Evolutionary conservation across 2,888 invertebrate genomes (phyloP).

Genomic region (Oegoconia quadripuncta): DNA sequence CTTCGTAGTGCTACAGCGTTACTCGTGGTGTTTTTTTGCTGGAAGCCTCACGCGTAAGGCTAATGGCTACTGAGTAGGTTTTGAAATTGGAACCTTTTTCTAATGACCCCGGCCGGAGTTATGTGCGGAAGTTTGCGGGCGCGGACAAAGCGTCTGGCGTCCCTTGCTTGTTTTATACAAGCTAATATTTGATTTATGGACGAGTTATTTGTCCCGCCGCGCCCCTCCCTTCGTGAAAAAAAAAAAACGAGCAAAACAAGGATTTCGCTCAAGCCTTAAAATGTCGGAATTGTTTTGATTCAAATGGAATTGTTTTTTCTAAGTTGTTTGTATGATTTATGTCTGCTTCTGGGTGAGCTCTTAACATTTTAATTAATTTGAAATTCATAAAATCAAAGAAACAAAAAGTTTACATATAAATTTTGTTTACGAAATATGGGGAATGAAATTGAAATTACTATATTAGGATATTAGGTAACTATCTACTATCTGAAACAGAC

Average conservation of each 20-base stretch:
- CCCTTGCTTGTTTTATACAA: constrained; percentile 43
- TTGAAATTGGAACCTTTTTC: constrained; percentile 36
- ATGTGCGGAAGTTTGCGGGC: constrained; percentile 33
- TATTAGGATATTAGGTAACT: not conserved
- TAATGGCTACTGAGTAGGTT: constrained; percentile 28
- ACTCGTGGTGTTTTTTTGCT: constrained; percentile 19
- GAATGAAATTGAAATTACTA: too few relatives aligned
- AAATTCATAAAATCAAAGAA: too few relatives aligned
- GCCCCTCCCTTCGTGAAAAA: constrained; percentile 23
- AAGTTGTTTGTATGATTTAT: constrained; percentile 11
- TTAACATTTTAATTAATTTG: constrained; percentile 3
- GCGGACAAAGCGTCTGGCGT: constrained; percentile 32
- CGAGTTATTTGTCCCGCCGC: constrained; percentile 35
- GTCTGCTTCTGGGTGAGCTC: constrained; percentile 2
- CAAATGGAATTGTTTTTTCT: constrained; percentile 10
- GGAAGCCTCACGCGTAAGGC: constrained; percentile 26
- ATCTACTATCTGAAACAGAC: not conserved
- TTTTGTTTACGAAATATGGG: too few relatives aligned
- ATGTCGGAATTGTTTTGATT: constrained; percentile 14
- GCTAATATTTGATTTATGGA: constrained; percentile 58
- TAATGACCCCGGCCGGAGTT: constrained; percentile 23
- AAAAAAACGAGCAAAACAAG: constrained; percentile 27
- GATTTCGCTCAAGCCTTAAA: constrained; percentile 5
- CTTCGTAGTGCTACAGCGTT: too few relatives aligned
- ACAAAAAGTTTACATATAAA: too few relatives aligned